Evolutionary conservation across 2,113 vertebrate species (phyloP).

Genomic region (Passer domesticus): DNA sequence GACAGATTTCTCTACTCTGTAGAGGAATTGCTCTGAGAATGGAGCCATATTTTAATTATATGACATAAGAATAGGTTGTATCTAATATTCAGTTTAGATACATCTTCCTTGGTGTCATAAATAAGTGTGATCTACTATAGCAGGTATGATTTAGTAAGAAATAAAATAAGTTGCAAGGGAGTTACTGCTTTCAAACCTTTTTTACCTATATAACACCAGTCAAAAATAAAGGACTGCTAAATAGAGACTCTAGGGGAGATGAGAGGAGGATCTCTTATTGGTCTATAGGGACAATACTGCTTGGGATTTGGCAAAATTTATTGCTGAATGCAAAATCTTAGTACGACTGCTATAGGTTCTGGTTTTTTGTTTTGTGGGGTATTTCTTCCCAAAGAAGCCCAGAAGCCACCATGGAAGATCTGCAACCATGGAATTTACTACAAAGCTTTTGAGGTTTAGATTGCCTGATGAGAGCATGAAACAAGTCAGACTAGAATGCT

Average conservation of each 20-base stretch:
- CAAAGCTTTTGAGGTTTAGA: constrained; percentile 5
- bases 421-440: neutral
- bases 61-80: neutral
- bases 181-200: neutral
- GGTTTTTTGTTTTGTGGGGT: neutral
- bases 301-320: neutral
- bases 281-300: neutral
- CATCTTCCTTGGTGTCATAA: neutral
- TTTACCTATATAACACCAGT: neutral
- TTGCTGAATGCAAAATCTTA: constrained; percentile 50
- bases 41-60: neutral
- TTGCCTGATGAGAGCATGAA: constrained; percentile 41
- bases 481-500: constrained; percentile 30
- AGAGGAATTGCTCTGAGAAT: neutral
- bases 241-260: neutral
- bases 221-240: neutral
- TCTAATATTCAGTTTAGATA: neutral
- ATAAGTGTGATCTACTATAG: neutral
- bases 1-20: neutral
- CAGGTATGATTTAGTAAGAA: neutral
- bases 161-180: neutral
- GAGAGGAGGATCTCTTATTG: neutral
- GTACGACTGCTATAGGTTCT: neutral
- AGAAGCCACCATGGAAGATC: neutral
- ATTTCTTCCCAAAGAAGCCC: neutral